Percentiles rank a stretch among this genome's conserved stretches.
Conservation (phyloP, 2,888 invertebrate genomes). For the Pelosia muscerda region DNA sequence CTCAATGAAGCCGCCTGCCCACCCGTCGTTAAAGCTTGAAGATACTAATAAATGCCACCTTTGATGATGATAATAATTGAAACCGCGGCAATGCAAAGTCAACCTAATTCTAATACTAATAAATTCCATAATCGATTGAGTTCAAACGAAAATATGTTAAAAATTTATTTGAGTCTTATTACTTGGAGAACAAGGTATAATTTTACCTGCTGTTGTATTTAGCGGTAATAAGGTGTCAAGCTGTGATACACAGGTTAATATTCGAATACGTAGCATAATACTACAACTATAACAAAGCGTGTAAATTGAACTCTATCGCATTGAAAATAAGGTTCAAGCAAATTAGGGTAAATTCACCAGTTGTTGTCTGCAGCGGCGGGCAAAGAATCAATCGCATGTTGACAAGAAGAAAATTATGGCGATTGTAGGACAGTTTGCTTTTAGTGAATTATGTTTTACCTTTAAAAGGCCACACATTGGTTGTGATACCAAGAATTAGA, state of each 20-base stretch:
- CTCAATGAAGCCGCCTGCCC: slow-evolving; percentile 74
- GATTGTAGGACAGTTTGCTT: slow-evolving; percentile 48
- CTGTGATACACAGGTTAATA: slow-evolving; percentile 75
- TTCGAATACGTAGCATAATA: slow-evolving; percentile 68
- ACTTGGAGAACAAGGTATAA: background rate
- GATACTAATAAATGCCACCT: slow-evolving; percentile 55
- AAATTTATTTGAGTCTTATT: slow-evolving; percentile 19
- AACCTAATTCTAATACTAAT: rapidly evolving
- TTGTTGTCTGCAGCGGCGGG: slow-evolving; percentile 34
- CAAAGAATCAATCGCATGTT: slow-evolving; percentile 64
- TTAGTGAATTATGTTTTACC: slow-evolving; percentile 51
- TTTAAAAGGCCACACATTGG: slow-evolving; percentile 55
- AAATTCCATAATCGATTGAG: slow-evolving; percentile 27
- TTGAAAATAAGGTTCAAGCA: slow-evolving; percentile 36
- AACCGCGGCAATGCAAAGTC: slow-evolving; percentile 11
- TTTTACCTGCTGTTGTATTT: slow-evolving; percentile 20
- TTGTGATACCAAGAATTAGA: slow-evolving; percentile 42
- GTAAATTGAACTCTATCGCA: slow-evolving; percentile 38
- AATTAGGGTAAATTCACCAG: slow-evolving; percentile 23
- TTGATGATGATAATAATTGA: slow-evolving; percentile 31
- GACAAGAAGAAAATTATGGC: slow-evolving; percentile 66
- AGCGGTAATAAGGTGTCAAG: slow-evolving; percentile 70
- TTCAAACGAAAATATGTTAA: background rate
- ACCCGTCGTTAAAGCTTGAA: slow-evolving; percentile 66
- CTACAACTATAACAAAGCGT: slow-evolving; percentile 35